Evolutionary conservation across 2,888 invertebrate genomes (phyloP), one percentile per base, ranked within the genome.

Genomic region (Scaptomyza reducta): DNA sequence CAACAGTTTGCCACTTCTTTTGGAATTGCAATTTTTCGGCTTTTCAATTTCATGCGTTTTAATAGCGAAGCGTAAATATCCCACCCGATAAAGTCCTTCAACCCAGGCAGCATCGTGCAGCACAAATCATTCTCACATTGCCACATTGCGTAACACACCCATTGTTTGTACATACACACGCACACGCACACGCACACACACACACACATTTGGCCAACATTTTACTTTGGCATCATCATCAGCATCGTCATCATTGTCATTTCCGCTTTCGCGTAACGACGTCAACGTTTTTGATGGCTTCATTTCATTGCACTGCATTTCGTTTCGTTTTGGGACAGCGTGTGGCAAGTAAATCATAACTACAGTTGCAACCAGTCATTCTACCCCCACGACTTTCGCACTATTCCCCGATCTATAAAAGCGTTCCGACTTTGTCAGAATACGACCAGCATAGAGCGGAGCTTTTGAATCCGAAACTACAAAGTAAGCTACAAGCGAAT

Each of bases 251-350:
- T 81, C 82, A 81, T 85, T 83, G 85, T 83, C 83, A 83, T 83
- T 87, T 87, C 87, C 83, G 87, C 74, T 87, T 87, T 81, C 78
- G 85, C 70, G 87, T 79, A 83, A 83, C 83, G 83, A 83, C 74
- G 64, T 87, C 85, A 83, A 87, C 82, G 77, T 57, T 82, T 82
- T 82, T 82, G 87, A 82, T 87, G 81, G 87, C 87, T 82, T 82
- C 85, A 82, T 82, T 82, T 87, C 78, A 78, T 66, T 78, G 74
- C 84, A 61, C 62, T 85, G 71, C 81, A 45, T 62, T 77, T 80
- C 81, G 81, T 66, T 81, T 79, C 70, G 64, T 59, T 69, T 74
- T 49, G 62, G 60, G 62, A 65, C 79, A 69, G 61, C 65, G 62
- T 59, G 62, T 61, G 74, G 67, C 75, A 87, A 82, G 78, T 87